Conservation (phyloP, 2,888 invertebrate genomes). For the Drosophila diplacantha region DNA sequence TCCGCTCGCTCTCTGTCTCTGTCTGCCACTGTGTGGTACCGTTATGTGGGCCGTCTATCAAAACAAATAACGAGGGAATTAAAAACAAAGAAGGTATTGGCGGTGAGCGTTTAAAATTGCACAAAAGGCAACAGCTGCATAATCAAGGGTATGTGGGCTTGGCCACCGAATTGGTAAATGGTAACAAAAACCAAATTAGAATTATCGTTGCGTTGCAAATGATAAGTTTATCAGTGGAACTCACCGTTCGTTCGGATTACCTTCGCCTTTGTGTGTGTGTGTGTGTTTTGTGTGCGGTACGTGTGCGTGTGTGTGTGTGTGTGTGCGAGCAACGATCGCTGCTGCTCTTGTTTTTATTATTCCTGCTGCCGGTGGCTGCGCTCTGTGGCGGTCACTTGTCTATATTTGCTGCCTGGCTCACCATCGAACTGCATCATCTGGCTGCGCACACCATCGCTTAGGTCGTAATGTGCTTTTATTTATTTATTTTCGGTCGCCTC, state of each 20-base stretch:
- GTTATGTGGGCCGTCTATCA: slow-evolving; percentile 18
- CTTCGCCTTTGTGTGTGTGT: slow-evolving; percentile 21
- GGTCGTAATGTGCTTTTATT: slow-evolving; percentile 50
- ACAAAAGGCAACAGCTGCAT: slow-evolving; percentile 8
- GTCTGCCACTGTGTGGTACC: slow-evolving; percentile 11
- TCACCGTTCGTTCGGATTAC: slow-evolving; percentile 47
- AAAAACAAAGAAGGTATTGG: slow-evolving; percentile 3
- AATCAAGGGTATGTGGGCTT: slow-evolving; percentile 1
- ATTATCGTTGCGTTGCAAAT: slow-evolving; percentile 50
- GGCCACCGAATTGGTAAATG: slow-evolving; percentile 4
- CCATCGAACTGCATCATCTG: slow-evolving; percentile 61
- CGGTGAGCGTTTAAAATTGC: neutral
- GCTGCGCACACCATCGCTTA: slow-evolving; percentile 33
- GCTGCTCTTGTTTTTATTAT: slow-evolving; percentile 21
- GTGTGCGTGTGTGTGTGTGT: slow-evolving; percentile 26
- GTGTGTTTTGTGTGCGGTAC: slow-evolving; percentile 13
- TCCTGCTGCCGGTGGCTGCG: neutral
- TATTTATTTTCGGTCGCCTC: slow-evolving; percentile 55
- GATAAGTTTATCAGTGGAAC: slow-evolving; percentile 62
- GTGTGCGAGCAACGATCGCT: slow-evolving; percentile 15
- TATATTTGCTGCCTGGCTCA: slow-evolving; percentile 13
- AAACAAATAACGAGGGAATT: slow-evolving; percentile 6
- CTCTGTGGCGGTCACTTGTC: slow-evolving; percentile 1
- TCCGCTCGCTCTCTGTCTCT: neutral
- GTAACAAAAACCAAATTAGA: slow-evolving; percentile 43